phyloP scores from a whole-genome alignment of 2,113 vertebrate genomes.

The Anser cygnoides region DNA sequence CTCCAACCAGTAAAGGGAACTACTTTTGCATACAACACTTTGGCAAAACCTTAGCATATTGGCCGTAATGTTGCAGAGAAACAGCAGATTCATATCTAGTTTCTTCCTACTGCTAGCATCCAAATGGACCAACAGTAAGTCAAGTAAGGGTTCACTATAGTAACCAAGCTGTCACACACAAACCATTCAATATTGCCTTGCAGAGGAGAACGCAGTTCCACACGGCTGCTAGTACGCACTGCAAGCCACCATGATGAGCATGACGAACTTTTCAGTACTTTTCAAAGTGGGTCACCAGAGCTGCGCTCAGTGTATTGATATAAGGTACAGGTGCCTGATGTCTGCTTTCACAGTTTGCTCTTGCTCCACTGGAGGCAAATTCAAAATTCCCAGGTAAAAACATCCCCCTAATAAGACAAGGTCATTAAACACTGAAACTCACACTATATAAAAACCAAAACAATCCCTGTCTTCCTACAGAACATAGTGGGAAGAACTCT shows the following conservation, averaged over 20 bases:
- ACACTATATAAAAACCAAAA: background rate
- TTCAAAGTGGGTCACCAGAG: background rate
- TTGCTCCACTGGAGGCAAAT: background rate
- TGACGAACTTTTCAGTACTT: background rate
- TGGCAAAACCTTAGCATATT: background rate
- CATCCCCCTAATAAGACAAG: background rate
- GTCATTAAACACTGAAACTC: background rate
- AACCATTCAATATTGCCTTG: background rate
- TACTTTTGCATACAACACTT: background rate
- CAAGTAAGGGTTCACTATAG: background rate
- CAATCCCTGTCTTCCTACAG: background rate
- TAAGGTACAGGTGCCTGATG: background rate
- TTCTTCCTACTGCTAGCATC: background rate
- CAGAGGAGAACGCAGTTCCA: background rate
- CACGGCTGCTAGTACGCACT: background rate
- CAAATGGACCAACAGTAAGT: background rate
- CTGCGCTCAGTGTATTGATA: fast-evolving
- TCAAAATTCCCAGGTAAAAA: background rate
- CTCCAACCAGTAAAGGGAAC: background rate
- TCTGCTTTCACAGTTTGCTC: background rate
- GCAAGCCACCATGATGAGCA: background rate
- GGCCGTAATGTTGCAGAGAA: background rate
- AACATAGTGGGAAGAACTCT: background rate
- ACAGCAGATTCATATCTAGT: background rate
- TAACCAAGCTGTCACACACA: background rate